Percentiles rank a stretch among this genome's conserved stretches.
These are phyloP conservation scores for Drosophila lacertosa DNA, from an alignment of 1,140 invertebrate genomes.

Conservation along the genomic window DNA sequence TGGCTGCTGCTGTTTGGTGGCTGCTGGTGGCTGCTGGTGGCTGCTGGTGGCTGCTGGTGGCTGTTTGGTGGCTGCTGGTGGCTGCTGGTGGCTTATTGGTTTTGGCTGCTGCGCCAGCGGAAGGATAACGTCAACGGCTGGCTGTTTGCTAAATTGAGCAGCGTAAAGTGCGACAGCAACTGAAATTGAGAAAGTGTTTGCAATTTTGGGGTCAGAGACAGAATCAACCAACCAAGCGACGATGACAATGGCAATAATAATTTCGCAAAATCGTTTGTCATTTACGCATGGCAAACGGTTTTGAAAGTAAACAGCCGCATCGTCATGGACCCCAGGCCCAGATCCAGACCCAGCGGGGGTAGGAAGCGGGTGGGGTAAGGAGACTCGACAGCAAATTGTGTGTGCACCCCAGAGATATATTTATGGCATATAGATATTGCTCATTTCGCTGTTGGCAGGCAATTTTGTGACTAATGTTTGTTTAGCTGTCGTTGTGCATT, in stretches of 20 bases:
- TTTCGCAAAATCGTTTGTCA: constrained; percentile 82
- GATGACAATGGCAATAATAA: constrained; percentile 81
- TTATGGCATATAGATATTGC: constrained; percentile 77
- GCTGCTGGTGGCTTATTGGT: constrained; percentile 81
- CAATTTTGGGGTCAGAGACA: constrained; percentile 26
- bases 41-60: too few relatives aligned
- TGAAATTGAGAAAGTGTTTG: constrained; percentile 54
- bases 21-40: constrained; percentile 21
- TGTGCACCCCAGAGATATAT: constrained; percentile 66
- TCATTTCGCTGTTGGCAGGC: constrained; percentile 77
- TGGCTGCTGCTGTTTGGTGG: constrained; percentile 45
- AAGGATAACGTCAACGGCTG: constrained; percentile 81
- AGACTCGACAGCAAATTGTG: constrained; percentile 1
- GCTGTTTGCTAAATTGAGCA: constrained; percentile 81
- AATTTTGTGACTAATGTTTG: constrained; percentile 82
- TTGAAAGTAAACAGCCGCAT: constrained; percentile 79
- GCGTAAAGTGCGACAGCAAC: constrained; percentile 73
- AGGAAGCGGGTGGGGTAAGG: neutral
- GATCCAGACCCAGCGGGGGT: neutral
- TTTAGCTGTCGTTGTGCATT: constrained; percentile 79
- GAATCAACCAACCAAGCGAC: constrained; percentile 50
- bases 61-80: constrained; percentile 73
- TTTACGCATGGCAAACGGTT: constrained; percentile 82
- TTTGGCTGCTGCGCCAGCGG: constrained; percentile 66
- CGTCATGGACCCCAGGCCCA: constrained; percentile 61